Base-by-base conservation (phyloP, 2,113 vertebrate genomes). In the Mormyrus iriodes region DNA sequence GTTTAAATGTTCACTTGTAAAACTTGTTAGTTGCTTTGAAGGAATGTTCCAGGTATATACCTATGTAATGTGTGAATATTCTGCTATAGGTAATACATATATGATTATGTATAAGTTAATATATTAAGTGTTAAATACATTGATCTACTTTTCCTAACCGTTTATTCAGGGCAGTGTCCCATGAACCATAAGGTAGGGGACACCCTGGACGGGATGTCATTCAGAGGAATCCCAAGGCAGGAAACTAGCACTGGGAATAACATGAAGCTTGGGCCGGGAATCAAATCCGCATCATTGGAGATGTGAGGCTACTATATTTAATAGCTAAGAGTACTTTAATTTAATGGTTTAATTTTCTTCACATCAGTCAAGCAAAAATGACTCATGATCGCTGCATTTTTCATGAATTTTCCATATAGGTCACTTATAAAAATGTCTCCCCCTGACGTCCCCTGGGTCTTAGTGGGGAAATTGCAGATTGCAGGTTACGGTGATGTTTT, bases 321-420 rank as follows among this genome's bases (percentile, higher is more conserved):
- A 39, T 19, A 76, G 35, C 31, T 76, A 76, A 76, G 27, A 5
- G 2, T 42, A 42, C 31, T 19, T 35, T 42, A 79, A 79, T 79
- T 35, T 79, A 79, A 79, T 79, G 35, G 73, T 42, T 79, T 79
- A 19, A 79, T 79, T 79, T 79, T 35, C 73, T 79, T 79, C 73
- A 79, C 73, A 42, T 79, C 17, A 79, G 5, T 79, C 15, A 79
- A 42, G 35, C 73, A 79, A 35, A 79, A 19, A 79, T 79, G 5
- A 42, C 73, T 79, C 73, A 79, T 17, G 35, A 79, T 42, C 35
- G 4, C 13, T 1, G 5, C 73, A 6, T 79, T 79, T 79, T 42
- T 19, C 15, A 79, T 79, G 73, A 19, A 79, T 79, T 42, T 79
- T 79, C 15, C 35, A 79, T 79, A 42, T 79, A 5, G 73, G 73